Conservation (phyloP, 2,888 invertebrate genomes). For the Hanleya hanleyi region DNA sequence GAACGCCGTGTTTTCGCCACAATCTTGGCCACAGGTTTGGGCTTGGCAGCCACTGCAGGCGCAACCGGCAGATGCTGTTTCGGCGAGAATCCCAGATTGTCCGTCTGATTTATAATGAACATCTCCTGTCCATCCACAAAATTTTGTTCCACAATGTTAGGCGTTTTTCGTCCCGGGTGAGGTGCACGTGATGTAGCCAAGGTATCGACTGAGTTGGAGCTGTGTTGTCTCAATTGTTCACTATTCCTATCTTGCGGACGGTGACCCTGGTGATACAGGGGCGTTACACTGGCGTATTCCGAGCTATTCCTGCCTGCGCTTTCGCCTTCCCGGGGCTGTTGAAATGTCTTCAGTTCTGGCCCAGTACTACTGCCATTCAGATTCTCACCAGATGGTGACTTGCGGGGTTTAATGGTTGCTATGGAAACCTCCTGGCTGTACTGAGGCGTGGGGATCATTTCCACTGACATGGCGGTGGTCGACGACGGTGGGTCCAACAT, state of each 20-base stretch:
- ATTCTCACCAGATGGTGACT: constrained; percentile 62
- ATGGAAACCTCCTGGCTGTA: constrained; percentile 42
- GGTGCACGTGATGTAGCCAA: neutral
- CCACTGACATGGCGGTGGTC: constrained; percentile 54
- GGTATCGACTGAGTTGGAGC: neutral
- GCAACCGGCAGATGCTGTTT: constrained; percentile 77
- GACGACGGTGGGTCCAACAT: constrained; percentile 57
- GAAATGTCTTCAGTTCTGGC: constrained; percentile 18
- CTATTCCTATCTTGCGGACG: no score
- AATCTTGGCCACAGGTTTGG: constrained; percentile 66
- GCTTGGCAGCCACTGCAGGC: constrained; percentile 86
- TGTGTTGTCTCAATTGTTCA: neutral
- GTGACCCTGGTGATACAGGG: no score
- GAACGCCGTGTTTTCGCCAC: constrained; percentile 62
- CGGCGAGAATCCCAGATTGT: neutral
- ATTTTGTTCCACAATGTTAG: neutral
- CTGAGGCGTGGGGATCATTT: constrained; percentile 44
- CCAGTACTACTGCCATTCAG: constrained; percentile 57
- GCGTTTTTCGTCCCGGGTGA: neutral
- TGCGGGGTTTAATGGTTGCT: constrained; percentile 43
- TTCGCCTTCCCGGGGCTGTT: neutral
- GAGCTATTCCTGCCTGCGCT: constrained; percentile 75
- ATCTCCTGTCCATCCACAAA: neutral
- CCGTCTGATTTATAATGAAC: neutral
- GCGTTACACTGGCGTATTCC: neutral